Base-by-base conservation (phyloP, 2,888 invertebrate genomes). In the Drosophila subquinaria region DNA sequence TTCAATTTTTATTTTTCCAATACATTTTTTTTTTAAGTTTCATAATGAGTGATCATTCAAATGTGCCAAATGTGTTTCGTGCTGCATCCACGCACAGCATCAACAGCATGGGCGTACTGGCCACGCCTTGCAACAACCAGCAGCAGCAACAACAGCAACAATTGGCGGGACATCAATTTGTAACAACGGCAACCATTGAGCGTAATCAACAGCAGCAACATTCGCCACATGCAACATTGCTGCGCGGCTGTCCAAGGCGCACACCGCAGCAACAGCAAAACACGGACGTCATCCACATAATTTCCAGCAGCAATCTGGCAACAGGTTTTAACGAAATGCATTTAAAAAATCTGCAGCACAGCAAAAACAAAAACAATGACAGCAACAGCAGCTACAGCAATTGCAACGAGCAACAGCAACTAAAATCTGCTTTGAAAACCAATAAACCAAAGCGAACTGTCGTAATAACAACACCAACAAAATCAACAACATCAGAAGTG, bases 61-160 rank as follows among this genome's bases (percentile, higher is more conserved):
- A 89, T 56, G 89, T 92, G 76, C 92, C 92, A 64, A 92, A 91
- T 90, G 92, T 93, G 35, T 93, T 92, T 82, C 92, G 92, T 60
- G 91, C 89, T 63, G 90, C 89, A 51, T 92, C n/a, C n/a, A n/a
- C n/a, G n/a, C n/a, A n/a, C n/a, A n/a, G n/a, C n/a, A n/a, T n/a
- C n/a, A n/a, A n/a, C 92, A 87, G 81, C 56, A 73, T 89, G 61
- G 72, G 69, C 23, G 61, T 47, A 30, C 56, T 52, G 47, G 65
- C 50, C 57, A 74, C 57, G 66, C 66, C 64, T 1, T 38, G 23
- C 65, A 67, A 30, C 53, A 62, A 33, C 9, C 64, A 68, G 17
- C 60, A 65, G 38, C 57, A 72, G 56, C 66, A 69, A 45, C 73
- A 72, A 23, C 79, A 53, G 27, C 51, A 65, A 20, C 70, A 73